phyloP scores from a whole-genome alignment of 2,113 vertebrate genomes.

The Parus major region DNA sequence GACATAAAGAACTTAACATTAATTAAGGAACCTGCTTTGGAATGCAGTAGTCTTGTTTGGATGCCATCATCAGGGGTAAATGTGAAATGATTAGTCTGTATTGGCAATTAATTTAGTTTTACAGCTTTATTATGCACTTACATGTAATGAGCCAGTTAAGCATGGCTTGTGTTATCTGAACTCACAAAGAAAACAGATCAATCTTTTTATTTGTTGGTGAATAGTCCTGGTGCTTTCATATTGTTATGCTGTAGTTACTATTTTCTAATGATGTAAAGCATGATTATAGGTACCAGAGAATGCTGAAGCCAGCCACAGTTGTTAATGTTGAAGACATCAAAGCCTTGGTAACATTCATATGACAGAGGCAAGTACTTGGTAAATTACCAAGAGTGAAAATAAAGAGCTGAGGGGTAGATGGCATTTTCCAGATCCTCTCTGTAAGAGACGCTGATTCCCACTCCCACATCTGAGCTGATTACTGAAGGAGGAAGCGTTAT shows the following conservation, averaged over 20 bases:
- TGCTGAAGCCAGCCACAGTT: background rate
- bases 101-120: slow-evolving; percentile 1
- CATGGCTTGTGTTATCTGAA: background rate
- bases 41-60: background rate
- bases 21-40: background rate
- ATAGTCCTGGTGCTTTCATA: background rate
- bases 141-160: background rate
- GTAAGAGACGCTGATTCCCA: background rate
- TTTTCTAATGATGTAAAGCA: background rate
- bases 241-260: background rate
- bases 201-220: background rate
- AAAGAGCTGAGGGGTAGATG: background rate
- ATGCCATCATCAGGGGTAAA: background rate
- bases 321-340: background rate
- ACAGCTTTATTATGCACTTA: background rate
- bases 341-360: background rate
- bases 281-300: background rate
- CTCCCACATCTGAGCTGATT: background rate
- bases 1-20: background rate
- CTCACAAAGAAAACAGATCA: background rate
- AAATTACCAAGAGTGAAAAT: background rate
- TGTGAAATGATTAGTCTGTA: background rate
- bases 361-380: background rate
- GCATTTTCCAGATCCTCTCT: background rate
- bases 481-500: background rate